phyloP scores from a whole-genome alignment of 1,140 invertebrate species.

The Plectus sambesii region DNA sequence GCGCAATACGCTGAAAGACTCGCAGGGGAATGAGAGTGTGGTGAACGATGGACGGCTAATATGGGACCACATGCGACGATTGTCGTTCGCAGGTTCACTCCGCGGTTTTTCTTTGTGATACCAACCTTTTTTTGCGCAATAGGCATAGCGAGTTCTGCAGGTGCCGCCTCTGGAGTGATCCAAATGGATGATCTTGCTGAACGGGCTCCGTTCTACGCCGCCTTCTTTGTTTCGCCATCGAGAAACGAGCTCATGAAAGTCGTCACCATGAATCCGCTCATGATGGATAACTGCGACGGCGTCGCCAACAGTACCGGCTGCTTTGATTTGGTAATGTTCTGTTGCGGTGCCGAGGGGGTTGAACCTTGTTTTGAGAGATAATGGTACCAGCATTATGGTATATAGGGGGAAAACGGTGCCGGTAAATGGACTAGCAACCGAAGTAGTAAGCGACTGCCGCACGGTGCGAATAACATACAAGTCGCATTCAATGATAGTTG shows the following conservation, averaged over 20 bases:
- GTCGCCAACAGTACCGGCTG: conserved; percentile 36
- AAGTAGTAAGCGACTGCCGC: too few species aligned
- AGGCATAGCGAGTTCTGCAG: conserved; percentile 34
- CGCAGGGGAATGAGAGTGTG: conserved; percentile 27
- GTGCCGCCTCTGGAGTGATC: conserved; percentile 30
- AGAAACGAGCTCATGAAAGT: conserved; percentile 44
- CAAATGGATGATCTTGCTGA: conserved; percentile 43
- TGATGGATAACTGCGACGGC: conserved; percentile 37
- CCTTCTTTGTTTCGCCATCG: conserved; percentile 42
- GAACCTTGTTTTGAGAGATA: too few species aligned
- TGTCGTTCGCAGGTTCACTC: conserved; percentile 37
- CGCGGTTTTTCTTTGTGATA: conserved; percentile 7
- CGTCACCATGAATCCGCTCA: conserved; percentile 33
- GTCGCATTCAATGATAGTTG: too few species aligned
- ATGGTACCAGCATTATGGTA: too few species aligned
- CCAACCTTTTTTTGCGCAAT: neutral
- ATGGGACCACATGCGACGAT: conserved; percentile 40
- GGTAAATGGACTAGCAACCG: too few species aligned
- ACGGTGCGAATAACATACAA: too few species aligned
- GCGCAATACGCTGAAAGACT: conserved; percentile 26
- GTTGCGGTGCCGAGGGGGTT: too few species aligned
- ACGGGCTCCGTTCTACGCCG: conserved; percentile 33
- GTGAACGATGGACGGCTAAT: conserved; percentile 33
- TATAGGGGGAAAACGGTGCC: too few species aligned
- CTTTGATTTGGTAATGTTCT: conserved; percentile 37